A percentile compares a stretch with the other conserved stretches of the same genome.
Evolutionary conservation across 2,888 invertebrate species (phyloP).

Genomic region (Harpalus rubripes): DNA sequence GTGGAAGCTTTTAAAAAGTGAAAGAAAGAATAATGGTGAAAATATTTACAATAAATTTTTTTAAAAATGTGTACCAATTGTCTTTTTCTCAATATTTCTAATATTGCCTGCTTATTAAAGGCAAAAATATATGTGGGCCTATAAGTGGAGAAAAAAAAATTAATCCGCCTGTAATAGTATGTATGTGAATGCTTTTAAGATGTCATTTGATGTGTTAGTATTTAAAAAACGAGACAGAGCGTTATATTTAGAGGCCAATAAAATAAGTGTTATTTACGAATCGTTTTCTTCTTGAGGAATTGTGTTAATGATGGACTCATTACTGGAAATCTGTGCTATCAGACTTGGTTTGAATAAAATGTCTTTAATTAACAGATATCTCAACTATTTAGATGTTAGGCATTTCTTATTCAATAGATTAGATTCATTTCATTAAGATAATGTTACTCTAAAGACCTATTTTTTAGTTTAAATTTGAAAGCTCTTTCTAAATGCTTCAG

Average conservation of each 20-base stretch:
- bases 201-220: too few relatives aligned
- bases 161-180: too few relatives aligned
- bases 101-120: too few relatives aligned
- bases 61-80: too few relatives aligned
- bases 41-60: too few relatives aligned
- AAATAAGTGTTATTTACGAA: not conserved
- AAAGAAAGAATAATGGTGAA: too few relatives aligned
- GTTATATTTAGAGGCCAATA: not conserved
- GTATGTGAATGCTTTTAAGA: too few relatives aligned
- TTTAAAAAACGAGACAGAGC: too few relatives aligned
- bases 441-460: not conserved
- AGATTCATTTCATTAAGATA: not conserved
- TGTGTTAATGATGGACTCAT: not conserved
- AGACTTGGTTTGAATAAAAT: not conserved
- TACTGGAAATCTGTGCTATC: not conserved
- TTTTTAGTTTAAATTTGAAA: not conserved
- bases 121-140: too few relatives aligned
- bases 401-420: not conserved
- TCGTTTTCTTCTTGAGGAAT: conserved; percentile 5
- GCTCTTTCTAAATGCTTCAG: not conserved
- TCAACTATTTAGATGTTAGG: not conserved
- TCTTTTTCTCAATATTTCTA: too few relatives aligned
- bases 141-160: too few relatives aligned
- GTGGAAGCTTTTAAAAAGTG: too few relatives aligned
- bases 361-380: not conserved